These are phyloP conservation scores for Podarcis raffonei DNA, from an alignment of 2,113 vertebrate species.

Conservation along the genomic window DNA sequence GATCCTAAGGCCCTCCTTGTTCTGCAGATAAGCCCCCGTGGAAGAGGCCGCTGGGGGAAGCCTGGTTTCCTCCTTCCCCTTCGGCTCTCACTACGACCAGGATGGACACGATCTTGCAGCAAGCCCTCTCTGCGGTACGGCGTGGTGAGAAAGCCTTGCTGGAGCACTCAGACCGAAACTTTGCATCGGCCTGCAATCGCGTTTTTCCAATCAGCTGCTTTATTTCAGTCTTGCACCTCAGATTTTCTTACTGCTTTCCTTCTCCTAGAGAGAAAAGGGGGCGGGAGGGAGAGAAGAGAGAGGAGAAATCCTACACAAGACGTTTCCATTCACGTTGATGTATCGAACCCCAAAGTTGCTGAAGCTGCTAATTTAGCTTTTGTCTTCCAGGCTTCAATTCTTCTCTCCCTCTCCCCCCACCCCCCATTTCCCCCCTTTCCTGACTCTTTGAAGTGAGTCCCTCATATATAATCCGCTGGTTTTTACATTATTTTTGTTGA, in stretches of 20 bases:
- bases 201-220: not conserved
- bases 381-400: not conserved
- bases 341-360: not conserved
- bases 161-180: slow-evolving; percentile 10
- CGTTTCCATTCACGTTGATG: not conserved
- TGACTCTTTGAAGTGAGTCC: not conserved
- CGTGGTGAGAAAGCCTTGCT: not conserved
- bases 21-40: slow-evolving; percentile 17
- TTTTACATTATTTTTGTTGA: not conserved
- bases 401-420: not conserved
- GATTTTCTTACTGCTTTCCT: not conserved
- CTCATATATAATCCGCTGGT: not conserved
- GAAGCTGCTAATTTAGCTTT: slow-evolving; percentile 11
- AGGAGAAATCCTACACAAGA: not conserved
- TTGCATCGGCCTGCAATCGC: not conserved
- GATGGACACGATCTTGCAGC: not conserved
- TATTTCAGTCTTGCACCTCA: not conserved
- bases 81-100: not conserved
- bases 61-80: not conserved
- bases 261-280: not conserved
- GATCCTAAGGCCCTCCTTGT: not conserved
- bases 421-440: not conserved
- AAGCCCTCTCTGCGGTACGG: not conserved
- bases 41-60: not conserved
- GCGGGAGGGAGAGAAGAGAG: not conserved